Evolutionary conservation across 1,140 invertebrate genomes (phyloP), one percentile per base, ranked within the genome.

Genomic region (Stratiolaelaps scimitus): DNA sequence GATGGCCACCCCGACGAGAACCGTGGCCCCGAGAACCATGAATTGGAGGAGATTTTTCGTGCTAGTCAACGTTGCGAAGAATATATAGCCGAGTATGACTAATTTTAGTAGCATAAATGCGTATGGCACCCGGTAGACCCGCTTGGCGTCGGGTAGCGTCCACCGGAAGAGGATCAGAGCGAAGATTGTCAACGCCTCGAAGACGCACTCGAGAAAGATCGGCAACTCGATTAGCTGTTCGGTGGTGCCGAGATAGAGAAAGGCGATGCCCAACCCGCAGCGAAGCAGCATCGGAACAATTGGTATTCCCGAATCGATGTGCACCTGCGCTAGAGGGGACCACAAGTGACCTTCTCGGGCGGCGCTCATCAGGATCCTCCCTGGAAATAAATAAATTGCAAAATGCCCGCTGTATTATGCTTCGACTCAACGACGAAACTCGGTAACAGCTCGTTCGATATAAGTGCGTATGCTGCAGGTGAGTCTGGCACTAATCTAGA

Each of bases 131-230:
- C 15, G 19, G 15, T 23, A 28, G 19, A 28, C 26, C 4, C 44
- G 13, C 44, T 45, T 45, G 13, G 44, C 44, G 44, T 13, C 19
- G 13, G 44, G 44, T 19, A 45, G 13, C 13, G 44, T 45, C 44
- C 44, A 45, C 19, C 44, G 13, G 44, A 45, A 45, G 44, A 45
- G 44, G n/a, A 45, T 45, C 19, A 45, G 44, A 45, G 44, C 44
- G 44, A 45, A n/a, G n/a, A 45, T 45, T 19, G 44, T 45, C 13
- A 45, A 45, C 13, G 44, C 13, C 44, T 45, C 44, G 44, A 45
- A 45, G 13, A 45, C 19, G 44, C 44, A 45, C 19, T 45, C 44
- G 44, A 45, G 44, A n/a, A 45, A 45, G 44, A n/a, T 45, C 19
- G 44, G 44, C 19, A 45, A 45, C 19, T 45, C 44, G 44, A 45